Conservation (phyloP, 2,888 invertebrate species). For the Ectemnius lituratus region DNA sequence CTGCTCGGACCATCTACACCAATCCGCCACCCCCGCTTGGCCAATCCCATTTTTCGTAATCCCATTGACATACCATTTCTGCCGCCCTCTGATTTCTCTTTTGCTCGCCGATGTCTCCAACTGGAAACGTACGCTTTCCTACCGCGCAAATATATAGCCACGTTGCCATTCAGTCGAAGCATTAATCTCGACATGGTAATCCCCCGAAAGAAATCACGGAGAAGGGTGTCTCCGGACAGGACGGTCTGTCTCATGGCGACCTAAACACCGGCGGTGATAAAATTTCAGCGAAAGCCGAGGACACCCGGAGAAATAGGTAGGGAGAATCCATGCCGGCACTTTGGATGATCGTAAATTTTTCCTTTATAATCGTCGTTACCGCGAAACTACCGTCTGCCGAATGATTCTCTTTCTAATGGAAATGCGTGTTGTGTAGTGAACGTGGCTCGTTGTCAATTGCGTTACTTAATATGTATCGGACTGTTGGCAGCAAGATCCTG, state of each 20-base stretch:
- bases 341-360: slow-evolving; percentile 63
- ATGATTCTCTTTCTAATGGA: slow-evolving; percentile 20
- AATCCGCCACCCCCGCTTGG: slow-evolving; percentile 14
- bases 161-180: not conserved
- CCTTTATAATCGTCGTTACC: slow-evolving; percentile 63
- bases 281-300: slow-evolving; percentile 50
- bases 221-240: slow-evolving; percentile 26
- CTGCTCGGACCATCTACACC: slow-evolving; percentile 14
- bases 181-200: slow-evolving; percentile 24
- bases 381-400: slow-evolving; percentile 21
- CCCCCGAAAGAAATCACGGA: slow-evolving; percentile 11
- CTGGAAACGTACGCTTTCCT: not conserved
- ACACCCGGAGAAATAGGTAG: slow-evolving; percentile 1
- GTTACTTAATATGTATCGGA: slow-evolving; percentile 51
- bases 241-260: slow-evolving; percentile 43
- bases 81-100: not conserved
- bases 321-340: slow-evolving; percentile 25
- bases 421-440: slow-evolving; percentile 12
- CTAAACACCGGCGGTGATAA: slow-evolving; percentile 59
- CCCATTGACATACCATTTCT: not conserved
- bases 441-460: slow-evolving; percentile 34
- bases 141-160: too few relatives aligned
- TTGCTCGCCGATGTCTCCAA: not conserved
- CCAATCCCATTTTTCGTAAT: not conserved
- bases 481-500: slow-evolving; percentile 18